Evolutionary conservation across 1,140 invertebrate genomes (phyloP), one percentile per base, ranked within the genome.

Genomic region (Ceratina australensis): DNA sequence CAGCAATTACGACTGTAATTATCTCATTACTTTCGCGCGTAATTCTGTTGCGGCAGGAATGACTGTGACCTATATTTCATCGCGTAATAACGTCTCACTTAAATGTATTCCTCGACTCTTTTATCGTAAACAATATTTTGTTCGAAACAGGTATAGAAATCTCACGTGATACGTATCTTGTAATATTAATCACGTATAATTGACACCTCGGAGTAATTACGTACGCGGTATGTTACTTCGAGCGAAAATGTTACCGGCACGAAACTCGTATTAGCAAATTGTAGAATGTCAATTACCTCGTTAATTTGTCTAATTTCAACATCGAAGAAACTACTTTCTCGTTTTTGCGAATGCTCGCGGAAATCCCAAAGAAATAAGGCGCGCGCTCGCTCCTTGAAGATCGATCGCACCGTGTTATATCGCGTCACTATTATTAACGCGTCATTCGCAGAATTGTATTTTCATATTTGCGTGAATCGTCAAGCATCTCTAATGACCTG

Each of bases 401-500:
- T 16, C 26, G 7, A 60, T 28, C 22, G 16, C 7, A 13, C 13
- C 15, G 5, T 16, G 15, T 15, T 26, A n/a, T 16, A 20, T n/a
- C 57, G 20, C 50, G 13, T 54, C 5, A 61, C 26, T 26, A 13
- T 61, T 33, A 15, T 8, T 16, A 47, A 33, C 69, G 52, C 42
- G 69, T 52, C 47, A 42, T 15, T 52, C n/a, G n/a, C 16, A 3
- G 10, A 42, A 3, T 2, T 5, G 7, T 12, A 61, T 42, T 60
- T 60, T 77, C 49, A 24, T 49, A 13, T 12, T 42, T 7, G 24
- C 20, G 0, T 5, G 65, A 4, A 50, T 50, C 65, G 28, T 76
- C 50, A 71, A 76, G 7, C 20, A 65, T 42, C 10, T 22, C 50
- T 69, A 76, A 69, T 56, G 65, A 52, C 42, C 26, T 28, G 15